Conservation (phyloP, 2,113 vertebrate species). For the Seriola rivoliana region DNA sequence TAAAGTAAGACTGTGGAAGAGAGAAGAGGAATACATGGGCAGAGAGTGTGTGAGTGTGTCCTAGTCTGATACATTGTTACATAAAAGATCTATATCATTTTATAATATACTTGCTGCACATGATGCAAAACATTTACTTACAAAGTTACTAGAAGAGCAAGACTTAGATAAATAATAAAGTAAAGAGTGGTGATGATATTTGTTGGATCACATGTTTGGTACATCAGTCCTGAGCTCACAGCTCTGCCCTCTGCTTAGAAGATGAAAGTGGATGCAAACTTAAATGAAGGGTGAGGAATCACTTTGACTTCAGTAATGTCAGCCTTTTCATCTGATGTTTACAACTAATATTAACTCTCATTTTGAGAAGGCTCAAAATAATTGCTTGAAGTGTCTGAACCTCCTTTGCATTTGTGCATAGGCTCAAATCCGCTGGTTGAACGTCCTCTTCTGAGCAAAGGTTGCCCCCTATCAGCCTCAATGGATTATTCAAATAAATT, state of each 20-base stretch:
- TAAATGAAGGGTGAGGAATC: constrained; percentile 36
- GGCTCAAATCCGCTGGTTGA: constrained; percentile 14
- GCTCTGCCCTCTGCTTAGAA: constrained; percentile 21
- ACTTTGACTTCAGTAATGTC: constrained; percentile 43
- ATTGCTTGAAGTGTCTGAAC: neutral
- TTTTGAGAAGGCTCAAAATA: constrained; percentile 12
- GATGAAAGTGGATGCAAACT: constrained; percentile 1
- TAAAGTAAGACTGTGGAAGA: neutral
- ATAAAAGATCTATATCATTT: neutral
- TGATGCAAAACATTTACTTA: neutral
- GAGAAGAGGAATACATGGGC: neutral
- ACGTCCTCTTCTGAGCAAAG: constrained; percentile 19
- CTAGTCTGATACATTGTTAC: neutral
- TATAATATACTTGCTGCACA: neutral
- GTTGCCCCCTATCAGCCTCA: constrained; percentile 37
- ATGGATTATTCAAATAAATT: constrained; percentile 18
- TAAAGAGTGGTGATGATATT: neutral
- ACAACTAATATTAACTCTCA: neutral
- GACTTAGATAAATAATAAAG: neutral
- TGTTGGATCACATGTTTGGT: neutral
- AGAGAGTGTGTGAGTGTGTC: too few relatives aligned
- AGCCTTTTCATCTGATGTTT: neutral
- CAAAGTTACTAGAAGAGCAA: neutral
- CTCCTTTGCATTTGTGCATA: constrained; percentile 1
- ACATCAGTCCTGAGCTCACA: neutral